Conservation (phyloP, 2,888 invertebrate species). For the Mongoloraphidia duomilia region DNA sequence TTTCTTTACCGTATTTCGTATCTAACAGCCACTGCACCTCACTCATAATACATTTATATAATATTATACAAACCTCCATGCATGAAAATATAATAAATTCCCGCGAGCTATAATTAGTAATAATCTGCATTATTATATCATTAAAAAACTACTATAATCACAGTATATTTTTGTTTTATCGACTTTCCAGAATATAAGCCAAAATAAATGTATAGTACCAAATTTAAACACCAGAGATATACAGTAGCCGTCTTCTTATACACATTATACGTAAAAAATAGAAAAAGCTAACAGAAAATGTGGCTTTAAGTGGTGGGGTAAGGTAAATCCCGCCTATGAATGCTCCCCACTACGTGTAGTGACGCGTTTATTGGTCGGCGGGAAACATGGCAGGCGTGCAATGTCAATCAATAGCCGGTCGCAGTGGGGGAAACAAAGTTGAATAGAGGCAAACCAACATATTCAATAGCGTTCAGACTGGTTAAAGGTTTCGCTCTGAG, state of each 20-base stretch:
- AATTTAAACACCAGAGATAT: background rate
- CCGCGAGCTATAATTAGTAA: constrained; percentile 2
- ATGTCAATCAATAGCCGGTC: constrained; percentile 24
- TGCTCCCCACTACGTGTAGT: constrained; percentile 14
- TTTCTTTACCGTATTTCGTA: background rate
- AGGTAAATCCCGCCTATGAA: background rate
- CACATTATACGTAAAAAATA: background rate
- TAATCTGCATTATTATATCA: background rate
- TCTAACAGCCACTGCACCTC: background rate
- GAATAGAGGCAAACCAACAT: background rate
- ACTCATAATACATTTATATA: background rate
- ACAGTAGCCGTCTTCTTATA: too few relatives aligned
- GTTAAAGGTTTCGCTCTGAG: background rate
- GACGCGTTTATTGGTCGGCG: constrained; percentile 22
- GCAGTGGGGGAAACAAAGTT: constrained; percentile 16
- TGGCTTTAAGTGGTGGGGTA: background rate
- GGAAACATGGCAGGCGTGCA: constrained; percentile 27
- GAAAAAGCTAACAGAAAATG: background rate
- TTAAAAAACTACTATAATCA: too few relatives aligned
- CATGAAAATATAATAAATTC: background rate
- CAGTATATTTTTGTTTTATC: too few relatives aligned
- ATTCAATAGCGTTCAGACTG: background rate
- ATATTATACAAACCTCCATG: background rate
- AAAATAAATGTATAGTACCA: background rate
- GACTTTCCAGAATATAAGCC: background rate